phyloP scores from a whole-genome alignment of 2,797 vertebrate species.

The Galagoides demidoff region DNA sequence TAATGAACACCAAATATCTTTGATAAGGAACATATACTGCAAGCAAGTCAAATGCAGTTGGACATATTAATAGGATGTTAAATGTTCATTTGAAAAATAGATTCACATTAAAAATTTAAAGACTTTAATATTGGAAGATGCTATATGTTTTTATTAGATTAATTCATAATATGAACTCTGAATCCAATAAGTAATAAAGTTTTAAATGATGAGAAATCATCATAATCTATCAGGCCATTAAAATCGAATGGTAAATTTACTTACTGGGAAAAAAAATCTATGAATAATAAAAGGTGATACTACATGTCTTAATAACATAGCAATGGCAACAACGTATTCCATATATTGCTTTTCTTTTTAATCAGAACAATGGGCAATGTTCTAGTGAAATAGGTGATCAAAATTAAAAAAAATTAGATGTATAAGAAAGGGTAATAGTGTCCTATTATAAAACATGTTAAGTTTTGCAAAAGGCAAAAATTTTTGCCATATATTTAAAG shows the following conservation, averaged over 20 bases:
- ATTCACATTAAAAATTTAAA: conserved; percentile 55
- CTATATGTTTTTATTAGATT: conserved; percentile 52
- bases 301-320: conserved; percentile 40
- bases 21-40: conserved; percentile 57
- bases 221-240: conserved; percentile 59
- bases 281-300: conserved; percentile 47
- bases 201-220: conserved; percentile 67
- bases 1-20: conserved; percentile 56
- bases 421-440: conserved; percentile 54
- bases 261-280: conserved; percentile 35
- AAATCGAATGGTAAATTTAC: conserved; percentile 50
- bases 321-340: conserved; percentile 47
- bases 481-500: conserved; percentile 56
- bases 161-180: conserved; percentile 59
- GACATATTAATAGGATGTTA: conserved; percentile 58
- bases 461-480: conserved; percentile 70
- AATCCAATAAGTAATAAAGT: conserved; percentile 27
- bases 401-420: conserved; percentile 61
- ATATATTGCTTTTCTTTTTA: conserved; percentile 64
- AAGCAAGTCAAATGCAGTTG: conserved; percentile 57
- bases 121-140: conserved; percentile 48
- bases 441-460: conserved; percentile 48
- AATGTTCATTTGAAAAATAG: conserved; percentile 63
- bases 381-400: conserved; percentile 39
- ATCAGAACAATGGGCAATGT: conserved; percentile 7